Conservation (phyloP, 2,888 invertebrate species). For the Cerceris rybyensis region DNA sequence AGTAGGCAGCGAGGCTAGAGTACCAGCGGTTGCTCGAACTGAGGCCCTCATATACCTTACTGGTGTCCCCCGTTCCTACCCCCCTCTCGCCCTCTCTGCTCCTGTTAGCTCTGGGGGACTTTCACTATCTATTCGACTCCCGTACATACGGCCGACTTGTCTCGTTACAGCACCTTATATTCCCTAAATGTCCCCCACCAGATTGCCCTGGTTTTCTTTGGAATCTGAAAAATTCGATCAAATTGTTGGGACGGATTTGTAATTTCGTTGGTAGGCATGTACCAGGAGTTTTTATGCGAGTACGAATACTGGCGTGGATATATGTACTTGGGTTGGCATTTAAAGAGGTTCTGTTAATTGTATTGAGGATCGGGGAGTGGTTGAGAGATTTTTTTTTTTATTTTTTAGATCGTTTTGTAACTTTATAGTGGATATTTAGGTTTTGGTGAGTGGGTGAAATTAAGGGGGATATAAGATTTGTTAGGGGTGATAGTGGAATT, state of each 20-base stretch:
- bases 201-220: constrained; percentile 44
- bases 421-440: no score
- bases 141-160: constrained; percentile 72
- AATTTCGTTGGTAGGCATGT: neutral
- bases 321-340: no score
- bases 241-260: neutral
- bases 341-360: no score
- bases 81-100: constrained; percentile 63
- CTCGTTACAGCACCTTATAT: constrained; percentile 76
- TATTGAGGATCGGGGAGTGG: no score
- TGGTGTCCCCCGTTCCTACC: constrained; percentile 71
- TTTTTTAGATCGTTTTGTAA: no score
- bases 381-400: no score
- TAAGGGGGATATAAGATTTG: no score
- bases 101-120: constrained; percentile 73
- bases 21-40: constrained; percentile 78
- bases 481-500: neutral
- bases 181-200: constrained; percentile 69
- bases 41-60: constrained; percentile 82
- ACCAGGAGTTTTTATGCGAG: no score
- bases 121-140: constrained; percentile 80
- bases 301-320: no score
- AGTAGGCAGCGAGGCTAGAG: constrained; percentile 80
- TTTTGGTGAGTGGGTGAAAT: no score
- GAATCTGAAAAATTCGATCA: constrained; percentile 56